Conservation (phyloP, 1,140 invertebrate genomes). For the Hylaeus volcanicus region DNA sequence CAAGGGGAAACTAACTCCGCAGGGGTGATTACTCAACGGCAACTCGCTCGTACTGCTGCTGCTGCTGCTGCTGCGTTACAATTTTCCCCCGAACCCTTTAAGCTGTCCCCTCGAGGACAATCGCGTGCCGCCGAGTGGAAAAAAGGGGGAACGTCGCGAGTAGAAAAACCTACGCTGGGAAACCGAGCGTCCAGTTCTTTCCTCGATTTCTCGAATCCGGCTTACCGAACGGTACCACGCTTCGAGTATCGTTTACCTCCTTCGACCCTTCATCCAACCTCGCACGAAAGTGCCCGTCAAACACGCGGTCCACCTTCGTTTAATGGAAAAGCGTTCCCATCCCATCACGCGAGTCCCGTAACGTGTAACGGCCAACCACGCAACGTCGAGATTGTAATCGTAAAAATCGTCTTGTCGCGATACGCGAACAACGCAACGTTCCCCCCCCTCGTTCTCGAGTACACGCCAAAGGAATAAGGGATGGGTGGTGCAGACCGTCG, state of each 20-base stretch:
- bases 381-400: not conserved
- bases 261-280: not conserved
- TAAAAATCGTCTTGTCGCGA: not conserved
- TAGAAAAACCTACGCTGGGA: conserved; percentile 9
- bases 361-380: not conserved
- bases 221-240: not conserved
- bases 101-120: conserved; percentile 18
- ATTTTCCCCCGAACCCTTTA: conserved; percentile 37
- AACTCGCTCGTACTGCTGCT: not conserved
- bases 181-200: conserved; percentile 18
- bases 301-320: not conserved
- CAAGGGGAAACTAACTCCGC: not conserved
- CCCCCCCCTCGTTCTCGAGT: not conserved
- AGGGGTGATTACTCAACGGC: conserved; percentile 45
- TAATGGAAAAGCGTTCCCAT: not conserved
- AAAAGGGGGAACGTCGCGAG: conserved; percentile 4
- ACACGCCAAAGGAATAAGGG: not conserved
- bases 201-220: conserved; percentile 1
- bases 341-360: not conserved
- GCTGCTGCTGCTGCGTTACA: conserved; percentile 11
- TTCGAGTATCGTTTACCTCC: not conserved
- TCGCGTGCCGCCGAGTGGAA: conserved; percentile 31
- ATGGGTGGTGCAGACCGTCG: not conserved
- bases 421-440: not conserved
- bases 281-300: conserved; percentile 1